Evolutionary conservation across 2,113 vertebrate species (phyloP).

Genomic region (Eolophus roseicapilla): DNA sequence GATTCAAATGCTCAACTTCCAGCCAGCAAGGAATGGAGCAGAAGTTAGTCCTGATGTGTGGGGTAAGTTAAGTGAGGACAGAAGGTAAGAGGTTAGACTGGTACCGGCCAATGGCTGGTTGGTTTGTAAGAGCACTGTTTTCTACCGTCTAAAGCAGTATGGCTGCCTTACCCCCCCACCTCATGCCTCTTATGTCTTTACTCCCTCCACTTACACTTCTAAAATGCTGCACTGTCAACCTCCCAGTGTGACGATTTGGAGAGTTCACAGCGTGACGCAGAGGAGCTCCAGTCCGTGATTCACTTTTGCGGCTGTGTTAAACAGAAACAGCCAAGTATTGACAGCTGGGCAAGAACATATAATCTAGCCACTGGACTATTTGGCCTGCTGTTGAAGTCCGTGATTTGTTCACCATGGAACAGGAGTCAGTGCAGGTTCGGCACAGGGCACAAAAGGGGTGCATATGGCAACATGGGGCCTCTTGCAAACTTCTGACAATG

Average conservation of each 20-base stretch:
- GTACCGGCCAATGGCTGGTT: neutral
- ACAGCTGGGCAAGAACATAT: neutral
- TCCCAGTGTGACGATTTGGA: neutral
- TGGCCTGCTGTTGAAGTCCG: accelerated
- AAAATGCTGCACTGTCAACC: neutral
- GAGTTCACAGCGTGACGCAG: accelerated
- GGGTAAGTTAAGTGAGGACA: neutral
- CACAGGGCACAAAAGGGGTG: accelerated
- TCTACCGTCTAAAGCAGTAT: neutral
- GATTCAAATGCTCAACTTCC: neutral
- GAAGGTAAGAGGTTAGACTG: neutral
- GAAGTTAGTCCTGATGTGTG: accelerated
- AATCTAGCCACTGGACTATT: neutral
- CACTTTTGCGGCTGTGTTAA: neutral
- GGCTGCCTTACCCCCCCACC: neutral
- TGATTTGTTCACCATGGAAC: accelerated
- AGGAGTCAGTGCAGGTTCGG: neutral
- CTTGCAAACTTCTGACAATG: neutral
- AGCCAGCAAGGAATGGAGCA: accelerated
- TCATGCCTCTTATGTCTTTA: neutral
- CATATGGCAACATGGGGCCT: accelerated
- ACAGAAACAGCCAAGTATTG: neutral
- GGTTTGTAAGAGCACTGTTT: neutral
- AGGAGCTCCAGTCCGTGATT: neutral
- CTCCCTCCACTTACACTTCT: neutral